Base-by-base conservation (phyloP, 1,140 invertebrate species). In the Acromyrmex echinatior region DNA sequence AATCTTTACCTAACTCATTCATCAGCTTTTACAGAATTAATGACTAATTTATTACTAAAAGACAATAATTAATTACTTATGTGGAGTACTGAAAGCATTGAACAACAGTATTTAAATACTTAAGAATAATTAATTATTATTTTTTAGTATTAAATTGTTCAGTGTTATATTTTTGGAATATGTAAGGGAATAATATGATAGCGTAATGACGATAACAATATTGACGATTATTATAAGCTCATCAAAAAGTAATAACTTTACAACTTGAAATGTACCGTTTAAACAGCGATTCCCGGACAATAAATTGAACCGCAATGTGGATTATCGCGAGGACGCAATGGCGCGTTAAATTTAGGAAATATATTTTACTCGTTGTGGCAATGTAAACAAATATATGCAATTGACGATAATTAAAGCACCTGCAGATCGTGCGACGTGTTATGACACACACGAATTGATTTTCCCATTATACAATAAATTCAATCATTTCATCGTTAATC, bases 401-500 rank as follows among this genome's bases (percentile, higher is more conserved):
- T 66, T 68, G 74, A 78, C 62, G 21, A 56, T 79, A 74, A 84
- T 84, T 62, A 62, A 76, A 74, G 84, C 49, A 5, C 10, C 31
- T 51, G 56, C 58, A 21, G 58, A 60, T 18, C 39, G 56, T 56
- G 56, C 10, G 68, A 28, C 14, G 12, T 53, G 51, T 74, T 74
- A 31, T 74, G 80, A 74, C 39, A 45, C 39, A 45, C 9, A 45
- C 39, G 45, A 84, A 84, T 76, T 63, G 53, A 84, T 84, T 84
- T 84, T 84, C 80, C 21, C 25, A 84, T 84, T 74, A 45, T 51
- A 73, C 56, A 49, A 76, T 84, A 84, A 84, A 58, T 84, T 62
- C 70, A 21, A 84, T 84, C 70, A 68, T 45, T 82, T 62, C 14
- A 45, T 84, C 80, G 56, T 84, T 84, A 84, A 84, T 84, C 80